Percentiles rank a stretch among this genome's conserved stretches.
Conservation (phyloP, 2,888 invertebrate species). For the Periphyllus acericola region DNA sequence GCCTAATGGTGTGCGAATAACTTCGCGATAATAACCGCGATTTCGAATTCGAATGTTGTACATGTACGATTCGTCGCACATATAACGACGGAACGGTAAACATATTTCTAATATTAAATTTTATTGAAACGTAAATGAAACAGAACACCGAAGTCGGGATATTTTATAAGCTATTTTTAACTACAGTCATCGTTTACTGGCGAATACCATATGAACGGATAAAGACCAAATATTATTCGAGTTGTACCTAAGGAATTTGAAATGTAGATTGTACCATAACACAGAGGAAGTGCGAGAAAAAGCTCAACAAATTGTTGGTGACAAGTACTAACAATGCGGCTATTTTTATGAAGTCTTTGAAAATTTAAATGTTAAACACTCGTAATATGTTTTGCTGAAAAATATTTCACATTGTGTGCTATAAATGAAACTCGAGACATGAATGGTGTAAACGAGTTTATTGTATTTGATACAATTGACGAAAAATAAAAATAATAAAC, state of each 20-base stretch:
- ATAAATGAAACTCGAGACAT: background rate
- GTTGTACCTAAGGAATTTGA: background rate
- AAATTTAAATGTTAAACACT: background rate
- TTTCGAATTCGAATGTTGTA: no score
- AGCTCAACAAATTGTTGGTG: background rate
- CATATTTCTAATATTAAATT: no score
- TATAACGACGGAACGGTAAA: no score
- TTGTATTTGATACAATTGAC: background rate
- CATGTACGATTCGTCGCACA: no score
- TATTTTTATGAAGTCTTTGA: background rate
- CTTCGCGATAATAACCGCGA: no score
- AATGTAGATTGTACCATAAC: background rate
- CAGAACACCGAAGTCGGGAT: no score
- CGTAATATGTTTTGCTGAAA: background rate
- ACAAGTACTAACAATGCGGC: background rate
- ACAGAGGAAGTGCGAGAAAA: background rate
- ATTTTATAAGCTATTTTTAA: background rate
- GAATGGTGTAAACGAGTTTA: background rate
- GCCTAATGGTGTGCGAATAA: background rate
- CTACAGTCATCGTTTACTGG: background rate
- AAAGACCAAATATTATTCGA: no score
- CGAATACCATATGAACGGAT: background rate
- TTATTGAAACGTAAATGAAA: no score
- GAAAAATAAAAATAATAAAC: background rate
- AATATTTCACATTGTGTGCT: background rate